Conservation (phyloP, 2,113 vertebrate genomes). For the Bambusicola thoracicus region DNA sequence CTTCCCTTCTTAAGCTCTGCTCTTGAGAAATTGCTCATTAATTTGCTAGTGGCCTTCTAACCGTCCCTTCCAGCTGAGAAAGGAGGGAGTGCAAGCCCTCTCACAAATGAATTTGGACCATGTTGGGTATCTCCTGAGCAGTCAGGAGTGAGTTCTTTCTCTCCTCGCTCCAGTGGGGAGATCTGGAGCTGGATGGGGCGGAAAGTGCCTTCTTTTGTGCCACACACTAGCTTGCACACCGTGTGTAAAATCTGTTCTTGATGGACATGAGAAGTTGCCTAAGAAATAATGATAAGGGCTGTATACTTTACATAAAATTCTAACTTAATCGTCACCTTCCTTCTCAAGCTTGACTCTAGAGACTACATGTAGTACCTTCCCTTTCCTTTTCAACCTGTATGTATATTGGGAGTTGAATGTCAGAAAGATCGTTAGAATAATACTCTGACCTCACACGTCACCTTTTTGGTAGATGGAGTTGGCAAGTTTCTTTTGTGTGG, state of each 20-base stretch:
- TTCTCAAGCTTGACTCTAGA: neutral
- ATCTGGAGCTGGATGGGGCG: neutral
- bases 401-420: neutral
- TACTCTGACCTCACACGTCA: neutral
- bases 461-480: neutral
- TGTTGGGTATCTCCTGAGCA: neutral
- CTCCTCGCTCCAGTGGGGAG: neutral
- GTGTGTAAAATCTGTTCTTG: neutral
- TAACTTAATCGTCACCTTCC: neutral
- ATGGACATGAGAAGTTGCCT: neutral
- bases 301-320: neutral
- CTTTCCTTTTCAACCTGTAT: neutral
- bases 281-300: neutral
- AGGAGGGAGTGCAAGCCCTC: neutral
- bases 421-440: neutral
- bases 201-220: neutral
- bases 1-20: constrained; percentile 22
- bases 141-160: neutral
- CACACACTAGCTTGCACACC: neutral
- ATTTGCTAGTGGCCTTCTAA: neutral
- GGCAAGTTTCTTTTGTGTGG: neutral
- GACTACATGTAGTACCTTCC: neutral
- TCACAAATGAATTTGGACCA: neutral
- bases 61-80: neutral
- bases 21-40: constrained; percentile 27